These are phyloP conservation scores for Euwallacea fornicatus DNA, from an alignment of 1,140 invertebrate genomes.

Conservation along the genomic window DNA sequence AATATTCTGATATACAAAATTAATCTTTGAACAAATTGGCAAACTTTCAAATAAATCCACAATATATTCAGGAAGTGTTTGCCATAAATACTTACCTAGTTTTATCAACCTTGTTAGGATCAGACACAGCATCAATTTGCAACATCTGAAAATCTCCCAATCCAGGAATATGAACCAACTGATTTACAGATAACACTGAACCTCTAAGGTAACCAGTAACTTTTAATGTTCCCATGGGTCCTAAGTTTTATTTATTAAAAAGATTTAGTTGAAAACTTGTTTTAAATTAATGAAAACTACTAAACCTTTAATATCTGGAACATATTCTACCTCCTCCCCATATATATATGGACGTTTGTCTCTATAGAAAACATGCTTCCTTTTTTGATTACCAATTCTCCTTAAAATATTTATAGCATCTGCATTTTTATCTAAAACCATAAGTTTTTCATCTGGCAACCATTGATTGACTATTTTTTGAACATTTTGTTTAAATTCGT, in stretches of 20 bases:
- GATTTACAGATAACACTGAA: slow-evolving; percentile 79
- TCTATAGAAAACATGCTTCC: slow-evolving; percentile 70
- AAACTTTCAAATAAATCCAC: neutral
- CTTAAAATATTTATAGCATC: slow-evolving; percentile 81
- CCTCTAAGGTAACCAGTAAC: slow-evolving; percentile 86
- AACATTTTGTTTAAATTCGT: slow-evolving; percentile 72
- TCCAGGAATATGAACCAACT: slow-evolving; percentile 85
- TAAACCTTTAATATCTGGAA: slow-evolving; percentile 57
- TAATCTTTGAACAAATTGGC: too few species aligned
- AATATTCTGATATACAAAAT: too few species aligned
- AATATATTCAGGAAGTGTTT: neutral
- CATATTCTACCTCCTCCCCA: slow-evolving; percentile 76
- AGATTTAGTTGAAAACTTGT: neutral
- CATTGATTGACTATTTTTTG: slow-evolving; percentile 76
- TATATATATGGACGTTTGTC: slow-evolving; percentile 79
- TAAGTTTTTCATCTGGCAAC: slow-evolving; percentile 82
- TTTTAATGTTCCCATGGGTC: slow-evolving; percentile 71
- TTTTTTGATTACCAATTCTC: slow-evolving; percentile 80
- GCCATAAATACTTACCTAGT: slow-evolving; percentile 48
- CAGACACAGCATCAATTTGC: slow-evolving; percentile 72
- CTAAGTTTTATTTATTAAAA: slow-evolving; percentile 22
- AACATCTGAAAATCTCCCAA: slow-evolving; percentile 91
- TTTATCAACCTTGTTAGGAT: slow-evolving; percentile 74
- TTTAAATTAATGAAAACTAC: slow-evolving; percentile 3
- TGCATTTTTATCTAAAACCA: slow-evolving; percentile 70